Conservation (phyloP, 2,888 invertebrate genomes). For the Pterobdella sp. region DNA sequence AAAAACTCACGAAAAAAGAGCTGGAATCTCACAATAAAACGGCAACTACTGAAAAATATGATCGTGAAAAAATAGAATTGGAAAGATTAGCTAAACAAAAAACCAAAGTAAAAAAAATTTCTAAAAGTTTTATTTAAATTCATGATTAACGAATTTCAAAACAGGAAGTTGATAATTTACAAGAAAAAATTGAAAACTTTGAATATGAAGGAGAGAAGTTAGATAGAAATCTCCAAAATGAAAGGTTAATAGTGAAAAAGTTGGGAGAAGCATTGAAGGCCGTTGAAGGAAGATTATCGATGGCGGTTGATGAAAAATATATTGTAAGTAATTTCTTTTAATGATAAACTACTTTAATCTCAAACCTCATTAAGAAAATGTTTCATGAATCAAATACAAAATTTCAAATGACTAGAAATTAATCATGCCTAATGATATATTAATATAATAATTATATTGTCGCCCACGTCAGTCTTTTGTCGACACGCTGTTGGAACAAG, state of each 20-base stretch:
- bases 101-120: background rate
- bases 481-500: background rate
- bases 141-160: background rate
- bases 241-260: background rate
- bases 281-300: background rate
- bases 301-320: background rate
- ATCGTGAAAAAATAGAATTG: constrained; percentile 4
- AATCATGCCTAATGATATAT: too few relatives aligned
- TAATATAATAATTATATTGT: too few relatives aligned
- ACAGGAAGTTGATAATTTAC: background rate
- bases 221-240: background rate
- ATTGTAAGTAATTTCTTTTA: background rate
- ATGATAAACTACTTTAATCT: too few relatives aligned
- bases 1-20: background rate
- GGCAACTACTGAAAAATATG: background rate
- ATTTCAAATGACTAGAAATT: too few relatives aligned
- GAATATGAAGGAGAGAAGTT: background rate
- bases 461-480: constrained; percentile 1
- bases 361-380: too few relatives aligned
- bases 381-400: too few relatives aligned
- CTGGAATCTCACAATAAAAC: background rate
- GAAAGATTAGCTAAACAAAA: background rate
- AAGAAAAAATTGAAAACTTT: background rate
- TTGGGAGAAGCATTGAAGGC: background rate
- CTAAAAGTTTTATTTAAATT: background rate